These are phyloP conservation scores for Rosalia funebris DNA, from an alignment of 2,888 invertebrate species.

Conservation along the genomic window DNA sequence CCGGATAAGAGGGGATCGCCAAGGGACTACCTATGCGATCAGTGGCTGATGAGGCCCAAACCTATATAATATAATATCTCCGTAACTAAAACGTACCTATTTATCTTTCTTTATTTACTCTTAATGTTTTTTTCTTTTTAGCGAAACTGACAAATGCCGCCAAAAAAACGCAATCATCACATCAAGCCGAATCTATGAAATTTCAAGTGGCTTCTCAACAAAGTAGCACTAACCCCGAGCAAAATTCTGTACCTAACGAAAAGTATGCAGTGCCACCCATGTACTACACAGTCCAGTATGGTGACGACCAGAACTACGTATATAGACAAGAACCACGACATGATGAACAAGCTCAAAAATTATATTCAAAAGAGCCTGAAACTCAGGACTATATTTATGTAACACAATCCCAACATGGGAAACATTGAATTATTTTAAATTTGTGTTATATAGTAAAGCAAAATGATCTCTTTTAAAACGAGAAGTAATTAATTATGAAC, in stretches of 20 bases:
- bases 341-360: not conserved
- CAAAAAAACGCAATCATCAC: not conserved
- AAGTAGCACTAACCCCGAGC: not conserved
- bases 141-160: not conserved
- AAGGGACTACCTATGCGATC: no score
- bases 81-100: no score
- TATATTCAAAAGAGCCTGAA: not conserved
- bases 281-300: not conserved
- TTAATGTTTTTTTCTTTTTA: no score
- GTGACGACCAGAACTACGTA: not conserved
- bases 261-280: not conserved
- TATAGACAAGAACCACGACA: slow-evolving; percentile 2
- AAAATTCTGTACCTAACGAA: not conserved
- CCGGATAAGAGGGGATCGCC: no score
- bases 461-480: no score
- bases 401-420: not conserved
- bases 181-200: not conserved
- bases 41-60: no score
- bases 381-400: not conserved
- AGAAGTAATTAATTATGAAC: no score
- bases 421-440: no score
- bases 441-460: no score
- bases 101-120: no score
- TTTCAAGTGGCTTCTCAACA: not conserved
- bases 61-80: no score